Percentiles rank a stretch among this genome's conserved stretches.
These are phyloP conservation scores for Nebria ingens DNA, from an alignment of 1,140 invertebrate genomes.

Conservation along the genomic window DNA sequence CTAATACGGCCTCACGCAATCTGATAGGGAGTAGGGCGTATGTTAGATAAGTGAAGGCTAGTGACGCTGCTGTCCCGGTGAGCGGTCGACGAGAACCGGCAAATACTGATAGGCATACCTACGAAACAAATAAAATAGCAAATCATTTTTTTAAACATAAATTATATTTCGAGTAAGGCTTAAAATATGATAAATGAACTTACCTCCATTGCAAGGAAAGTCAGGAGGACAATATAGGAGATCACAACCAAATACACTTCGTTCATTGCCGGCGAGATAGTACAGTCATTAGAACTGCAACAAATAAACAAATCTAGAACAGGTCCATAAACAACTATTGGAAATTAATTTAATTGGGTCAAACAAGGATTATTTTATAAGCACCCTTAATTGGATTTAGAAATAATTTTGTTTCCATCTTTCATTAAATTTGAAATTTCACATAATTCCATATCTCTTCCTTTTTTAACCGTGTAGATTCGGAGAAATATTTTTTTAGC, in stretches of 20 bases:
- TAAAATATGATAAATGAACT: slow-evolving; percentile 15
- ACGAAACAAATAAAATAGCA: slow-evolving; percentile 17
- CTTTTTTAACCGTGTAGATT: too few species aligned
- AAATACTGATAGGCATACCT: slow-evolving; percentile 32
- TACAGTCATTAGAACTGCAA: slow-evolving; percentile 58
- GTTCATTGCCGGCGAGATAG: slow-evolving; percentile 75
- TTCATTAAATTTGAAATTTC: too few species aligned
- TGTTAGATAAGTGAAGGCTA: slow-evolving; percentile 78
- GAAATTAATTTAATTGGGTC: too few species aligned
- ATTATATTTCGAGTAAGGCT: background rate
- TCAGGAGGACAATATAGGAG: slow-evolving; percentile 66
- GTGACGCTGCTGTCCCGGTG: slow-evolving; percentile 53
- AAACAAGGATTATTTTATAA: too few species aligned
- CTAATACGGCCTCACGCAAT: slow-evolving; percentile 64
- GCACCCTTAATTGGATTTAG: too few species aligned
- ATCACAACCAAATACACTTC: slow-evolving; percentile 75
- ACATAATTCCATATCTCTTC: too few species aligned
- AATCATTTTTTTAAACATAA: background rate
- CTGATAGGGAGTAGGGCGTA: slow-evolving; percentile 79
- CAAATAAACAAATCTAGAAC: slow-evolving; percentile 26
- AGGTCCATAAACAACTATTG: too few species aligned
- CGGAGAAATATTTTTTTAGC: too few species aligned
- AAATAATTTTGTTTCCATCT: too few species aligned
- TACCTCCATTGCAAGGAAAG: slow-evolving; percentile 45
- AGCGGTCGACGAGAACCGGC: slow-evolving; percentile 25